These are phyloP conservation scores for Dendrolimus kikuchii DNA, from an alignment of 1,140 invertebrate genomes.

Conservation along the genomic window DNA sequence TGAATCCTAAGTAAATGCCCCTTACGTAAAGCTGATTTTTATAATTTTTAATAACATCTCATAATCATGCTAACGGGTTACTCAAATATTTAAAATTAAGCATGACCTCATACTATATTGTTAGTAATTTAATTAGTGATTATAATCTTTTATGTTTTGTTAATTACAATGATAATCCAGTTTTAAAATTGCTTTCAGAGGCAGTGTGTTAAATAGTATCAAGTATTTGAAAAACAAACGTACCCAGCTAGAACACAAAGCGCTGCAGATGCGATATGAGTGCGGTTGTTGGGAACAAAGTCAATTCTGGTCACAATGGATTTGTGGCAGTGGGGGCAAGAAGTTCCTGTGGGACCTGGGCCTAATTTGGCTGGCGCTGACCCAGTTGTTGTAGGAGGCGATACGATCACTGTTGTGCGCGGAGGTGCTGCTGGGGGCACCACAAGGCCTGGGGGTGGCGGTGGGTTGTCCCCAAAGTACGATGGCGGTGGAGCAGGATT, in stretches of 20 bases:
- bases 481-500: slow-evolving; percentile 53
- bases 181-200: no score
- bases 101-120: no score
- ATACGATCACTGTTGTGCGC: slow-evolving; percentile 44
- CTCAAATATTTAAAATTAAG: no score
- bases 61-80: no score
- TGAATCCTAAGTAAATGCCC: no score
- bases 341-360: slow-evolving; percentile 51
- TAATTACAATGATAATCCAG: no score
- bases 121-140: no score
- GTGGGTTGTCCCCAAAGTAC: slow-evolving; percentile 51
- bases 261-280: slow-evolving; percentile 55
- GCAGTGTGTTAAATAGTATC: no score
- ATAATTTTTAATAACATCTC: no score
- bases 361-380: slow-evolving; percentile 35
- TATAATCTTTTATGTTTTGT: no score
- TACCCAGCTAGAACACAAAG: slow-evolving; percentile 56
- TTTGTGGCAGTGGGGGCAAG: slow-evolving; percentile 51
- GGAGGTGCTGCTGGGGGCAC: slow-evolving; percentile 25
- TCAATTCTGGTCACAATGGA: slow-evolving; percentile 53
- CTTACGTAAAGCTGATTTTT: no score
- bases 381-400: slow-evolving; percentile 15
- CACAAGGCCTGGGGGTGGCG: slow-evolving; percentile 28
- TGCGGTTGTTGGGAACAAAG: slow-evolving; percentile 52
- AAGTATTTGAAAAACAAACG: slow-evolving; percentile 14